Conservation (phyloP, 1,140 invertebrate genomes). For the Euwallacea fornicatus region DNA sequence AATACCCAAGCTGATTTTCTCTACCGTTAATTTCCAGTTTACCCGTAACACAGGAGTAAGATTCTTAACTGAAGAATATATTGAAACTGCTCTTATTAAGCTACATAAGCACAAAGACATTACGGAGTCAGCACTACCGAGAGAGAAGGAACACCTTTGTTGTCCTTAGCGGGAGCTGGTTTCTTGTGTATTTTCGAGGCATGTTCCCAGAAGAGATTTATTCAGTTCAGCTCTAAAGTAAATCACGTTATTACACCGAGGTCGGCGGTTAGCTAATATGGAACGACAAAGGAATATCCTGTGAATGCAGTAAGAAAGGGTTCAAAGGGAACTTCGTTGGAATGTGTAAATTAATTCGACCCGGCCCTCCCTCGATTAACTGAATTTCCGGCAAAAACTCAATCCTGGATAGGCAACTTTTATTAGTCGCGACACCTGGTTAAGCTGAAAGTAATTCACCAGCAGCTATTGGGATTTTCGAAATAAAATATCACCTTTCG, state of each 20-base stretch:
- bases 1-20: not conserved
- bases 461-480: not conserved
- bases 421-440: no score
- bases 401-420: no score
- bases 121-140: no score
- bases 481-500: not conserved
- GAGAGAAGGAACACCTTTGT: no score
- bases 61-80: no score
- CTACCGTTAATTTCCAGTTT: not conserved
- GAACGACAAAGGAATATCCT: constrained; percentile 2
- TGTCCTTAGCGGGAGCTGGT: no score
- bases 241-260: constrained; percentile 3
- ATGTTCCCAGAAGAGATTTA: not conserved
- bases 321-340: not conserved
- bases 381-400: no score
- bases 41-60: no score
- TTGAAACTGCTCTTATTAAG: no score
- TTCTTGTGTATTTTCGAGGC: no score
- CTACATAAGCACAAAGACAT: no score
- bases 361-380: not conserved
- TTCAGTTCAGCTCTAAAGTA: constrained; percentile 6
- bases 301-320: constrained; percentile 2
- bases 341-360: not conserved
- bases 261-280: constrained; percentile 1
- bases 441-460: no score